These are phyloP conservation scores for Rhamnusium bicolor DNA, from an alignment of 2,888 invertebrate genomes.

Conservation along the genomic window DNA sequence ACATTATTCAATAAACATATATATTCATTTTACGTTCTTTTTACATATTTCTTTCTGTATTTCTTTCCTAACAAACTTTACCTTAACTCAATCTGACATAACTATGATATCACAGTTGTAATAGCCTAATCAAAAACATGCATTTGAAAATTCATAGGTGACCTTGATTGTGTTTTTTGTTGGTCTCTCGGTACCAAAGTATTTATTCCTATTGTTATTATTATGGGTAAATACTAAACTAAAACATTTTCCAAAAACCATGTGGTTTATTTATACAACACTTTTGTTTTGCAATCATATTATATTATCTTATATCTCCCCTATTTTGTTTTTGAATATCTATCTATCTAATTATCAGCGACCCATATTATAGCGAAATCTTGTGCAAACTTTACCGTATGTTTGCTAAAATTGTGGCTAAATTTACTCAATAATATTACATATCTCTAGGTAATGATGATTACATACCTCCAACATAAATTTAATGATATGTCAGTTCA, in stretches of 20 bases:
- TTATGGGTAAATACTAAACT: no score
- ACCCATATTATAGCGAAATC: slow-evolving; percentile 2
- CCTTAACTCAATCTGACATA: no score
- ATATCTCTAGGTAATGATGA: neutral
- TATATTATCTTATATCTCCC: neutral
- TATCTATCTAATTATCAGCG: slow-evolving; percentile 3
- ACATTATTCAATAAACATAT: no score
- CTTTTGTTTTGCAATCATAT: neutral
- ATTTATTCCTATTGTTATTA: no score
- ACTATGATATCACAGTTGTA: no score
- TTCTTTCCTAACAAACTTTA: no score
- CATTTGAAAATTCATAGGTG: no score
- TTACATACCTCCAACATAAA: neutral
- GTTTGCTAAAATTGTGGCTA: neutral
- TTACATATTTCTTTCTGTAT: no score
- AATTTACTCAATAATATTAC: neutral
- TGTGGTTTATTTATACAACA: neutral
- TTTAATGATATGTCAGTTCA: neutral
- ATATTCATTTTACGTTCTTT: no score
- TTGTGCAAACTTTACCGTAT: slow-evolving; percentile 13
- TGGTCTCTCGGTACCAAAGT: no score
- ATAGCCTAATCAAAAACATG: no score
- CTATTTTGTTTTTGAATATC: neutral
- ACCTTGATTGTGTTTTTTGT: no score
- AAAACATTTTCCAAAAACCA: neutral